phyloP scores from a whole-genome alignment of 2,797 vertebrate genomes.

The Hylomyscus alleni region DNA sequence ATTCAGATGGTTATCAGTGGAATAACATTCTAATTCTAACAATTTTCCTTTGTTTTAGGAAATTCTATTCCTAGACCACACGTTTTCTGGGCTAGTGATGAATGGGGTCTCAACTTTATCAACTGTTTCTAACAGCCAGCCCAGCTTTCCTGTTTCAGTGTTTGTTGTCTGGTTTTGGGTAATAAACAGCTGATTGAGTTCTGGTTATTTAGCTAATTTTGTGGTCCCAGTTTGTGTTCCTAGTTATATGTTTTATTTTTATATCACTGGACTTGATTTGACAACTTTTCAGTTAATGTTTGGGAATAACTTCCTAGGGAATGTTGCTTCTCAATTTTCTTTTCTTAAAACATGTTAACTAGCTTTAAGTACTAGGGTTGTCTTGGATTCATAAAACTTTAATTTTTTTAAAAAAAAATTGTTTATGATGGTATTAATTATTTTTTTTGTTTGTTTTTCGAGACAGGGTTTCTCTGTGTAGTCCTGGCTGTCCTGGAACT shows the following conservation, averaged over 20 bases:
- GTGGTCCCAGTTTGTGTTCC: neutral
- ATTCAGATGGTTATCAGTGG: neutral
- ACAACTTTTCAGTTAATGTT: constrained; percentile 2
- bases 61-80: neutral
- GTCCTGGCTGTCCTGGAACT: no score
- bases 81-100: neutral
- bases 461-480: no score
- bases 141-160: neutral
- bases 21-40: neutral
- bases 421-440: neutral
- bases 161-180: neutral
- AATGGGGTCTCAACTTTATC: neutral
- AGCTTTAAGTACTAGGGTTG: neutral
- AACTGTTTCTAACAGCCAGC: neutral
- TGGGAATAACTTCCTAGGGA: neutral
- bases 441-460: no score
- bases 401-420: neutral
- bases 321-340: neutral
- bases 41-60: neutral
- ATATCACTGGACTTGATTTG: neutral
- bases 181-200: neutral
- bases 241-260: neutral
- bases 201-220: neutral
- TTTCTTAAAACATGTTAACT: neutral
- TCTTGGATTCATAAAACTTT: neutral